Percentiles rank a stretch among this genome's conserved stretches.
phyloP scores from a whole-genome alignment of 2,888 invertebrate genomes.

The Drosophila mimica region DNA sequence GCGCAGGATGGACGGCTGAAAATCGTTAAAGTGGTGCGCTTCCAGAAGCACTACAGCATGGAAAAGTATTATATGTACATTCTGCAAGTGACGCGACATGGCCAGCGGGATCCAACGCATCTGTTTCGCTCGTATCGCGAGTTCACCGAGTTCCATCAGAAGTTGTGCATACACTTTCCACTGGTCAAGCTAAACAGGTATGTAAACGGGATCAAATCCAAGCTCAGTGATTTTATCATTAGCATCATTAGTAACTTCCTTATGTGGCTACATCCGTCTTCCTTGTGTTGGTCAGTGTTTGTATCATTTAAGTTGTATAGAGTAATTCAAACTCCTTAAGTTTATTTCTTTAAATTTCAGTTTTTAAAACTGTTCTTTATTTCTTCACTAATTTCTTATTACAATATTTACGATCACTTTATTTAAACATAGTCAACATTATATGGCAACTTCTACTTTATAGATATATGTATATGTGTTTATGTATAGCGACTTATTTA shows the following conservation, averaged over 20 bases:
- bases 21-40: slow-evolving; percentile 93
- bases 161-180: slow-evolving; percentile 96
- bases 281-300: not conserved
- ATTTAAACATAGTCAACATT: slow-evolving; percentile 58
- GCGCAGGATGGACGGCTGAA: slow-evolving; percentile 95
- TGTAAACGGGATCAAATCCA: slow-evolving; percentile 69
- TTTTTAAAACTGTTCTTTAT: not conserved
- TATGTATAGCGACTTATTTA: slow-evolving; percentile 45
- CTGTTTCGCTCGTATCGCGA: slow-evolving; percentile 98
- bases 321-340: not conserved
- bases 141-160: slow-evolving; percentile 98
- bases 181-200: slow-evolving; percentile 95
- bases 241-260: not conserved
- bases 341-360: not conserved
- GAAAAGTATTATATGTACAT: slow-evolving; percentile 99
- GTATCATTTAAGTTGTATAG: not conserved
- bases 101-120: slow-evolving; percentile 93
- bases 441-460: slow-evolving; percentile 51
- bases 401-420: slow-evolving; percentile 35
- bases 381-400: not conserved
- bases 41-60: slow-evolving; percentile 97
- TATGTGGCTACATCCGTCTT: not conserved
- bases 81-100: slow-evolving; percentile 92
- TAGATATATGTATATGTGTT: slow-evolving; percentile 7
- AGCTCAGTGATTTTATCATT: not conserved